Conservation (phyloP, 1,140 invertebrate genomes). For the Drosophila funebris region DNA sequence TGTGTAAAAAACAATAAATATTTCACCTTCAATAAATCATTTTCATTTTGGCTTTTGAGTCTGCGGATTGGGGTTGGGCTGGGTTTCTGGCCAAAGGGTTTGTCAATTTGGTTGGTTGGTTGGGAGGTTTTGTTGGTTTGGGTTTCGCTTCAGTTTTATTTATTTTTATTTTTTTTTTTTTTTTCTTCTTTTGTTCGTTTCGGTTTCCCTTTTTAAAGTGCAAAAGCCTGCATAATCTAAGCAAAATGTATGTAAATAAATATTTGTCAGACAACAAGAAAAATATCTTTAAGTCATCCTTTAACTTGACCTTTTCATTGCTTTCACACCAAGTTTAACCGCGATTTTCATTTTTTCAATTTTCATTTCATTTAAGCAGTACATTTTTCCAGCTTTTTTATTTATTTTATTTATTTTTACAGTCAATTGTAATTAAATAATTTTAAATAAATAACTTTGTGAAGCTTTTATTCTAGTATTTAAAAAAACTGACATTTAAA, state of each 20-base stretch:
- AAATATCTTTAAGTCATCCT: conserved; percentile 22
- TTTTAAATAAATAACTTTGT: too few relatives aligned
- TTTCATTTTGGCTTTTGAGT: conserved; percentile 37
- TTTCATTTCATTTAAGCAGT: not conserved
- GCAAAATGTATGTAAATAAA: conserved; percentile 33
- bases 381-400: not conserved
- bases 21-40: conserved; percentile 84
- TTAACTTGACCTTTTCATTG: conserved; percentile 2
- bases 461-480: too few relatives aligned
- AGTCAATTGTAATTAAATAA: too few relatives aligned
- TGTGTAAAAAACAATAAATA: conserved; percentile 82
- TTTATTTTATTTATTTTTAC: not conserved
- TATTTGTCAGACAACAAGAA: not conserved
- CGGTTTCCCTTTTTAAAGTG: conserved; percentile 16
- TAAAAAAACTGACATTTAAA: too few relatives aligned
- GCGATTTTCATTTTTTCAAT: not conserved
- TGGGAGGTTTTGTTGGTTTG: conserved; percentile 25
- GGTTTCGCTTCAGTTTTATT: too few relatives aligned
- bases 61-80: conserved; percentile 3
- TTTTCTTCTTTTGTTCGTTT: not conserved
- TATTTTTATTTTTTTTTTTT: not conserved
- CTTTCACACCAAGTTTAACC: not conserved
- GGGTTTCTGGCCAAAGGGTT: conserved; percentile 15
- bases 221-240: conserved; percentile 41
- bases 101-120: conserved; percentile 21